Percentiles rank a stretch among this genome's conserved stretches.
Conservation (phyloP, 2,888 invertebrate genomes). For the Protonemura montana region DNA sequence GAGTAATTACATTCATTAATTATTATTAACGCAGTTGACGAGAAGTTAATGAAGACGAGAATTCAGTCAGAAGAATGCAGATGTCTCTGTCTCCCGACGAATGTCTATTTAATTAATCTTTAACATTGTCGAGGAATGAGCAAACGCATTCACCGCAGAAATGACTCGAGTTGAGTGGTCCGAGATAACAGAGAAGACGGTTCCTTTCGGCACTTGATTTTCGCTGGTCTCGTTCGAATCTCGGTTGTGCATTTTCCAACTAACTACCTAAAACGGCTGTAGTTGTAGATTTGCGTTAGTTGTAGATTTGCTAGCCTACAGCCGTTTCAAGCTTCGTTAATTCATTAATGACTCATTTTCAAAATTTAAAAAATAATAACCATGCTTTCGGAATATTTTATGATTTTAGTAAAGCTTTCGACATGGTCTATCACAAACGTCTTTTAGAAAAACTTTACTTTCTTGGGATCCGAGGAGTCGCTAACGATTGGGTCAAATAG, state of each 20-base stretch:
- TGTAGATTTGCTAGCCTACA: too few species aligned
- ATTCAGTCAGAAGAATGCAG: constrained; percentile 24
- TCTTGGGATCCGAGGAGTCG: neutral
- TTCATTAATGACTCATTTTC: neutral
- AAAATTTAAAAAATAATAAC: neutral
- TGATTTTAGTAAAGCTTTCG: neutral
- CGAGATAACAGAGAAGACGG: too few species aligned
- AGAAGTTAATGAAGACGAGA: constrained; percentile 29
- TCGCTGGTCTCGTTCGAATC: too few species aligned
- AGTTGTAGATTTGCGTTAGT: too few species aligned
- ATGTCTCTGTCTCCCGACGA: constrained; percentile 10
- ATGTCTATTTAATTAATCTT: constrained; percentile 3
- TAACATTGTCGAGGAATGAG: neutral
- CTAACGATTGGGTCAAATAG: neutral
- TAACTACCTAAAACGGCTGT: too few species aligned
- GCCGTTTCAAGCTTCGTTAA: neutral
- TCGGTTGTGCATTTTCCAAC: too few species aligned
- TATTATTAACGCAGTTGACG: constrained; percentile 35
- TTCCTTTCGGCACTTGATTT: too few species aligned
- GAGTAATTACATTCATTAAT: constrained; percentile 40
- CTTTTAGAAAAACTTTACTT: neutral
- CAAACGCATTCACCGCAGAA: neutral
- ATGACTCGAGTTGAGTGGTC: too few species aligned
- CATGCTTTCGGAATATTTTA: neutral
- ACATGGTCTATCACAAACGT: neutral